A percentile compares a stretch with the other conserved stretches of the same genome.
These are phyloP conservation scores for Trypoxylus dichotomus DNA, from an alignment of 1,140 invertebrate genomes.

Conservation along the genomic window DNA sequence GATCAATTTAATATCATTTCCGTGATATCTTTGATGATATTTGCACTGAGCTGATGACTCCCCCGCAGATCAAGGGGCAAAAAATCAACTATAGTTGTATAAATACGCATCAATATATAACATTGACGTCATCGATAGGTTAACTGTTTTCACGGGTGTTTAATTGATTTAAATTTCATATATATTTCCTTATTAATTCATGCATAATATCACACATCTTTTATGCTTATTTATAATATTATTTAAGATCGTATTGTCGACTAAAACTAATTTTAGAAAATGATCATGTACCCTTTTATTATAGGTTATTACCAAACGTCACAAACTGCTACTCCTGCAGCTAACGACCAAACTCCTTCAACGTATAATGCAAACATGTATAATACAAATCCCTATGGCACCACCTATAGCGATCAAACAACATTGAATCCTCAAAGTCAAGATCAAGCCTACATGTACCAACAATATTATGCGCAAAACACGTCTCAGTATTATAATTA, in stretches of 20 bases:
- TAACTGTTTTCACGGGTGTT: no score
- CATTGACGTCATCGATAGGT: no score
- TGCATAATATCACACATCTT: no score
- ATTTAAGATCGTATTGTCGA: neutral
- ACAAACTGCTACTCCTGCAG: neutral
- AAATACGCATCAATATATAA: no score
- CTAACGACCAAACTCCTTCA: neutral
- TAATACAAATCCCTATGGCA: neutral
- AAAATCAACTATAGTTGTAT: no score
- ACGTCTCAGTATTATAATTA: conserved; percentile 13
- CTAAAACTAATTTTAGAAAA: neutral
- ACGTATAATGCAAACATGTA: neutral
- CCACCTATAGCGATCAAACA: neutral
- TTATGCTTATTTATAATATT: neutral
- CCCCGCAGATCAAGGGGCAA: no score
- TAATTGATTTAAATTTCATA: no score
- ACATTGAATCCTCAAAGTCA: neutral
- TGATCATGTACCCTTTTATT: neutral
- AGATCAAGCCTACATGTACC: neutral
- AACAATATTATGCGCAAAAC: conserved; percentile 3
- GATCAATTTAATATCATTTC: no score
- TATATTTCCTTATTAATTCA: no score
- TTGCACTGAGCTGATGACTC: no score
- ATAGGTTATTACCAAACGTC: neutral
- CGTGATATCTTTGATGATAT: no score